A percentile compares a stretch with the other conserved stretches of the same genome.
phyloP scores from a whole-genome alignment of 2,113 vertebrate genomes.

The Misgurnus mizolepis region DNA sequence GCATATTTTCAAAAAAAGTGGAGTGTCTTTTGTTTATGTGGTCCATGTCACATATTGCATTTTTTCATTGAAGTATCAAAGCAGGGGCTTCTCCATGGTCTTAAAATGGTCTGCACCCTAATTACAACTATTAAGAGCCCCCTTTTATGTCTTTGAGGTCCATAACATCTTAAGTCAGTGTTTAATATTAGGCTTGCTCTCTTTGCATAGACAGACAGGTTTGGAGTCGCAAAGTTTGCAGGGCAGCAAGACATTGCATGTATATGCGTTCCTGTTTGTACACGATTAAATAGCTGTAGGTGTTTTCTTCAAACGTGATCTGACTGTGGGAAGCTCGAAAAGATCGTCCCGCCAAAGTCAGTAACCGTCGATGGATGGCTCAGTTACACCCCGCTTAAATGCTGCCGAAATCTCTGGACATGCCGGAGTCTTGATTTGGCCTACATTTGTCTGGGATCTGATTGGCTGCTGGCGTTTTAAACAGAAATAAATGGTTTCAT shows the following conservation, averaged over 20 bases:
- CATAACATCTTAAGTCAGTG: too few species aligned
- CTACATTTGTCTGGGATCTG: background rate
- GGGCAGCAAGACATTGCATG: conserved; percentile 12
- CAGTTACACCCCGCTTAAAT: conserved; percentile 5
- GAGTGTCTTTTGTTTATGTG: too few species aligned
- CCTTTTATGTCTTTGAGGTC: too few species aligned
- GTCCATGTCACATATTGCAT: too few species aligned
- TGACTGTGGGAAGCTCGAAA: background rate
- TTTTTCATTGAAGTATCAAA: too few species aligned
- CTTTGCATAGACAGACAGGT: background rate
- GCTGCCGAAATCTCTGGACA: background rate
- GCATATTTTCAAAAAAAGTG: too few species aligned
- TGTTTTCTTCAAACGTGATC: conserved; percentile 3
- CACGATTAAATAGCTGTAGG: conserved; percentile 1
- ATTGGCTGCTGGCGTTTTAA: conserved; percentile 22
- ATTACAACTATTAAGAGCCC: too few species aligned
- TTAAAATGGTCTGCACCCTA: too few species aligned
- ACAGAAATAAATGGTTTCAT: background rate
- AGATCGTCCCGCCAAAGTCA: background rate
- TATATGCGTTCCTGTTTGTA: conserved; percentile 4
- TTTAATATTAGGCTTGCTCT: background rate
- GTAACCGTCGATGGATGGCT: background rate
- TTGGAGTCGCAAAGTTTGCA: background rate
- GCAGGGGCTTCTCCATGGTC: too few species aligned
- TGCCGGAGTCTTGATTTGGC: background rate